Evolutionary conservation across 2,888 invertebrate species (phyloP), one percentile per base, ranked within the genome.

Genomic region (Pollenia amentaria): DNA sequence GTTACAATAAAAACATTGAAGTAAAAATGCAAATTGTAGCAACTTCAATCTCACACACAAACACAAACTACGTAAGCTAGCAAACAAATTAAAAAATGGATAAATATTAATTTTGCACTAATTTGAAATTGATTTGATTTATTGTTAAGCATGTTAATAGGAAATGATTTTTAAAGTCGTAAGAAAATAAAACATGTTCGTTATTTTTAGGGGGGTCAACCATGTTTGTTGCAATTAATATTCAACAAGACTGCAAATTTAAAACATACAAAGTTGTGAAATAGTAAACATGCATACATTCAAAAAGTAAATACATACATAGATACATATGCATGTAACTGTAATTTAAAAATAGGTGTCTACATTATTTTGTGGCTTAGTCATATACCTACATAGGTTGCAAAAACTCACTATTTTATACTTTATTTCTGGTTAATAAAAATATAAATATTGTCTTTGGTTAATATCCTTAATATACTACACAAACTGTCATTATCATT

Each of bases 1-100:
- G 60, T 57, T 46, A 29, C 18, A 73, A n/a, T 77, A 11, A 64
- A 75, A 73, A 72, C 46, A 55, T 64, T 72, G n/a, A 57, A 18
- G 44, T 46, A 46, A 38, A 64, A 73, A 57, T 55, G 51, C 6
- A 53, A 64, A 72, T 73, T 46, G 38, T 70, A 70, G 62, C 70
- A 62, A 62, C 51, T 79, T 48, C 29, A 62, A 70, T n/a, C 29
- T 29, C 70, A 65, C 46, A 64, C 48, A 42, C 29, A 79, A 53
- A 64, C 40, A 18, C 0, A n/a, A 18, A n/a, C 7, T 18, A 48
- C 48, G 14, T 21, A 67, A 46, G 21, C 21, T 14, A 38, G 10
- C 12, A 60, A 10, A 16, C 48, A 48, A 57, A 21, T 11, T 55
- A 51, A 51, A 53, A 21, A 57, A 69, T 51, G n/a, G 11, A 53